phyloP scores from a whole-genome alignment of 2,797 vertebrate genomes.

The Geranospiza caerulescens region DNA sequence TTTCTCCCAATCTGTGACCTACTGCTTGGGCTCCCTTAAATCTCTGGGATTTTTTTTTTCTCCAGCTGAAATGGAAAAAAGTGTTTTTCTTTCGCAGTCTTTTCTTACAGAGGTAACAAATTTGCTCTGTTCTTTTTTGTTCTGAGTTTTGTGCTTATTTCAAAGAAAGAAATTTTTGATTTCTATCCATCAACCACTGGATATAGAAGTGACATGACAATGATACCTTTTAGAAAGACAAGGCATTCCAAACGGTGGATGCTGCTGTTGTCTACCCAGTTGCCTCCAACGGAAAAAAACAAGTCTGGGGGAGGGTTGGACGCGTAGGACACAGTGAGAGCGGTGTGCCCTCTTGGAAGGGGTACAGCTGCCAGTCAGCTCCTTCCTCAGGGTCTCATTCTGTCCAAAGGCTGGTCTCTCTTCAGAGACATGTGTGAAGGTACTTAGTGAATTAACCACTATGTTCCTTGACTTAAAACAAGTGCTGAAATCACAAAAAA shows the following conservation, averaged over 20 bases:
- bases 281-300: neutral
- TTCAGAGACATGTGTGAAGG: neutral
- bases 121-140: neutral
- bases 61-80: neutral
- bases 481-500: neutral
- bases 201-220: neutral
- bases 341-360: neutral
- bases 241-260: neutral
- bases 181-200: neutral
- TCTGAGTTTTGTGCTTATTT: neutral
- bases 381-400: neutral
- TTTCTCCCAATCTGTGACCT: neutral
- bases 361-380: neutral
- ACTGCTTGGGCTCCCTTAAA: neutral
- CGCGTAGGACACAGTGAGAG: too few relatives aligned
- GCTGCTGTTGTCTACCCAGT: neutral
- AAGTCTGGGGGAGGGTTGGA: neutral
- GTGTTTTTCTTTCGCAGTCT: neutral
- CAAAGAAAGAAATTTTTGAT: neutral
- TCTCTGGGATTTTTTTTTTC: neutral
- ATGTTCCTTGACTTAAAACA: neutral
- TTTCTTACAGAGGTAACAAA: neutral
- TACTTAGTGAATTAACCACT: accelerated
- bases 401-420: neutral
- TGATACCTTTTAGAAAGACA: neutral